phyloP scores from a whole-genome alignment of 1,140 invertebrate genomes.

The Prorops nasuta region DNA sequence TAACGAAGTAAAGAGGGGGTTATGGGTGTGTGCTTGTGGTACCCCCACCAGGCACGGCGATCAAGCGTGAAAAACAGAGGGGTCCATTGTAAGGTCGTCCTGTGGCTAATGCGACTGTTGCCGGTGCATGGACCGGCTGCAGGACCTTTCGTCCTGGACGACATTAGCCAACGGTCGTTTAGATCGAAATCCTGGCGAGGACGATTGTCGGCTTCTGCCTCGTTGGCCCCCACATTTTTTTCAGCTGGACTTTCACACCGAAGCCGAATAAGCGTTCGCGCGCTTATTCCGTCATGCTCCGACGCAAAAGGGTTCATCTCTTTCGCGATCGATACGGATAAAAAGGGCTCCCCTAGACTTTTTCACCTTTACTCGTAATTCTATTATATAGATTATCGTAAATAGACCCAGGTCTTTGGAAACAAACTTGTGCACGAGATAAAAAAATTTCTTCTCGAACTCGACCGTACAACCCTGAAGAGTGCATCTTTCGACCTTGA shows the following conservation, averaged over 20 bases:
- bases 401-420: too few relatives aligned
- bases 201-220: conserved; percentile 18
- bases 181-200: conserved; percentile 28
- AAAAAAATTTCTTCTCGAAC: too few relatives aligned
- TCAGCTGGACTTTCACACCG: conserved; percentile 31
- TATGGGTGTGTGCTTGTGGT: too few relatives aligned
- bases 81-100: conserved; percentile 37
- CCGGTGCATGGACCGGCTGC: conserved; percentile 25
- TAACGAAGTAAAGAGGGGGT: conserved; percentile 14
- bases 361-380: too few relatives aligned
- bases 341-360: too few relatives aligned
- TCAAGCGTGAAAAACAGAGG: conserved; percentile 37
- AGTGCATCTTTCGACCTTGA: too few relatives aligned
- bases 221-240: conserved; percentile 29
- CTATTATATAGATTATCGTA: too few relatives aligned
- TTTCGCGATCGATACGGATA: too few relatives aligned
- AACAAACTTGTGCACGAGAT: too few relatives aligned
- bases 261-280: neutral
- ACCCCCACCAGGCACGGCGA: conserved; percentile 15
- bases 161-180: conserved; percentile 38
- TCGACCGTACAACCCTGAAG: too few relatives aligned
- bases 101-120: conserved; percentile 41
- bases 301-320: too few relatives aligned
- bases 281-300: too few relatives aligned
- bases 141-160: conserved; percentile 12